Evolutionary conservation across 2,888 invertebrate species (phyloP).

Genomic region (Cryptophagus acutangulus): DNA sequence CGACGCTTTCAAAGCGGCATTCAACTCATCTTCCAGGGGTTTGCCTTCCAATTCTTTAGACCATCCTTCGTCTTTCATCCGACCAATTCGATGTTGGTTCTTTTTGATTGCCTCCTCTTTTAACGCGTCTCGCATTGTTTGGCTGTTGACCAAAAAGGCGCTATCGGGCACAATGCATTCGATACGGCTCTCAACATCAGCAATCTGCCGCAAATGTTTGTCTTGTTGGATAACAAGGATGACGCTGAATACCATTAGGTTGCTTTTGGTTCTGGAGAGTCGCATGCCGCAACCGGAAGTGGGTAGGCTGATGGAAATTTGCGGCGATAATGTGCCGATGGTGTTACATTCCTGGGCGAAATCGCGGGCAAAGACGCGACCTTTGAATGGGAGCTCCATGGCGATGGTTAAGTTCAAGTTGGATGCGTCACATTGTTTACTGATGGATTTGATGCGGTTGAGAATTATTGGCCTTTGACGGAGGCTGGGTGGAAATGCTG

Average conservation of each 20-base stretch:
- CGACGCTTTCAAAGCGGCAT: slow-evolving; percentile 44
- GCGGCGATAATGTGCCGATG: background rate
- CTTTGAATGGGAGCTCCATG: slow-evolving; percentile 63
- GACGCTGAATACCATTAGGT: slow-evolving; percentile 54
- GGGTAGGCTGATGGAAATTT: slow-evolving; percentile 51
- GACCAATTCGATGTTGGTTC: slow-evolving; percentile 49
- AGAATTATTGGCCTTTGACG: slow-evolving; percentile 36
- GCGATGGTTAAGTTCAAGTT: slow-evolving; percentile 58
- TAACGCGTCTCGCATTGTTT: slow-evolving; percentile 53
- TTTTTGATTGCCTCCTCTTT: slow-evolving; percentile 42
- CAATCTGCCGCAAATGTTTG: slow-evolving; percentile 64
- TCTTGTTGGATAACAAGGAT: slow-evolving; percentile 72
- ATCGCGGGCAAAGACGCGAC: slow-evolving; percentile 69
- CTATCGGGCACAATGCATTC: slow-evolving; percentile 57
- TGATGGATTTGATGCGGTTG: slow-evolving; percentile 57
- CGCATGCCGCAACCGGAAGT: slow-evolving; percentile 68
- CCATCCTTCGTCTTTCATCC: slow-evolving; percentile 56
- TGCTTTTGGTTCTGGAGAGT: slow-evolving; percentile 49
- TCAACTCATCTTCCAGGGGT: slow-evolving; percentile 37
- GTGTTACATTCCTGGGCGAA: slow-evolving; percentile 67
- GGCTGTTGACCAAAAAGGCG: slow-evolving; percentile 55
- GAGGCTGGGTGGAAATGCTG: slow-evolving; percentile 33
- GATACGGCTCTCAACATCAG: slow-evolving; percentile 63
- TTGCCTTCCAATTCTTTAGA: slow-evolving; percentile 47
- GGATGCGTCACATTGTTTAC: slow-evolving; percentile 59